Conservation (phyloP, 2,888 invertebrate genomes). For the Patella depressa region DNA sequence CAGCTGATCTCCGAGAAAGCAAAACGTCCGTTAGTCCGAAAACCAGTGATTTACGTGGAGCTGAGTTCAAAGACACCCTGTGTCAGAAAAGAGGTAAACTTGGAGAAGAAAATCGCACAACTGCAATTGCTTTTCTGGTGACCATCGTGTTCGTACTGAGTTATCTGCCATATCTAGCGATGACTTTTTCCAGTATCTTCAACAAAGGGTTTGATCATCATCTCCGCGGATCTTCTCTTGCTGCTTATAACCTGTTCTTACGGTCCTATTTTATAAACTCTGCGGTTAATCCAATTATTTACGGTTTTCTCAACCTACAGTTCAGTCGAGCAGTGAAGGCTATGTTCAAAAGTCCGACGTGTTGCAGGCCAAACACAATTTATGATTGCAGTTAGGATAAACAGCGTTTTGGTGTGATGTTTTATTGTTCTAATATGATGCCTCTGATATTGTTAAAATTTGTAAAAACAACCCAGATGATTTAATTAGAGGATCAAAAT, state of each 20-base stretch:
- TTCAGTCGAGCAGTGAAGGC: slow-evolving; percentile 30
- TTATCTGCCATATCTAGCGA: slow-evolving; percentile 44
- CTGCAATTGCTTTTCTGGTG: slow-evolving; percentile 42
- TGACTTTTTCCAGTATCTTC: slow-evolving; percentile 39
- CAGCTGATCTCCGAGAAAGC: no score
- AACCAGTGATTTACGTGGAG: no score
- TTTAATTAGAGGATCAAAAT: no score
- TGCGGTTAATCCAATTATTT: slow-evolving; percentile 49
- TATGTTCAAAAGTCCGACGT: background rate
- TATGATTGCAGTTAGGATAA: no score
- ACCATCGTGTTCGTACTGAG: slow-evolving; percentile 46
- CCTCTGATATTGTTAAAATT: no score
- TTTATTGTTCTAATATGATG: no score
- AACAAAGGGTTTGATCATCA: slow-evolving; percentile 38
- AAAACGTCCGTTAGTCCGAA: no score
- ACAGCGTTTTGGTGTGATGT: no score
- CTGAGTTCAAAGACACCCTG: no score
- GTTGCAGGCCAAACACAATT: no score
- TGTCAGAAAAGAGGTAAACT: background rate
- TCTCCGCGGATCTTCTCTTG: slow-evolving; percentile 27
- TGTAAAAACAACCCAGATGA: no score
- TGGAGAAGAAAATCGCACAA: slow-evolving; percentile 14
- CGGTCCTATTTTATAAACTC: slow-evolving; percentile 51
- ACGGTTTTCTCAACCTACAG: slow-evolving; percentile 44
- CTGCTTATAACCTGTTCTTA: slow-evolving; percentile 45